A percentile compares a stretch with the other conserved stretches of the same genome.
Conservation (phyloP, 2,888 invertebrate species). For the Thymelicus acteon region DNA sequence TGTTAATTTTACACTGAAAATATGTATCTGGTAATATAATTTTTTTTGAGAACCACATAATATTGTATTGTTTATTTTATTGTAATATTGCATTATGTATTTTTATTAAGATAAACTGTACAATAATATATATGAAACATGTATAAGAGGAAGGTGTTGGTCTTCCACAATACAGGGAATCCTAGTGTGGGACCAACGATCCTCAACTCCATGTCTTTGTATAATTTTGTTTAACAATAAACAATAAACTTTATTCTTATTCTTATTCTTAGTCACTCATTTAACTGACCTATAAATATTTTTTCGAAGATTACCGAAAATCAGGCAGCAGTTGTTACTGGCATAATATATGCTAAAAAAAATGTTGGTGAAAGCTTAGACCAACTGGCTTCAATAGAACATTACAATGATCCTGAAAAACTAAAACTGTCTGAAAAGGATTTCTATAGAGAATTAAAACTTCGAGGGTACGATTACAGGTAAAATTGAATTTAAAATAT, state of each 20-base stretch:
- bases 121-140: too few relatives aligned
- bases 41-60: too few relatives aligned
- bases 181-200: too few relatives aligned
- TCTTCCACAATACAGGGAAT: too few relatives aligned
- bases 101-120: too few relatives aligned
- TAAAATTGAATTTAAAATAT: not conserved
- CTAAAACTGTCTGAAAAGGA: conserved; percentile 12
- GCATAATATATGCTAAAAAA: not conserved
- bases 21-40: too few relatives aligned
- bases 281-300: not conserved
- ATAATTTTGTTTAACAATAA: too few relatives aligned
- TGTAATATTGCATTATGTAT: not conserved
- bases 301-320: conserved; percentile 16
- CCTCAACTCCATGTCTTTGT: too few relatives aligned
- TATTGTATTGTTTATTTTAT: not conserved
- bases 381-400: not conserved
- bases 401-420: not conserved
- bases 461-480: conserved; percentile 31
- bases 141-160: too few relatives aligned
- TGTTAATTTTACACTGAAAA: too few relatives aligned
- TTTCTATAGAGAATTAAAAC: conserved; percentile 21
- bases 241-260: too few relatives aligned
- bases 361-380: conserved; percentile 4
- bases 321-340: conserved; percentile 4
- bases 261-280: not conserved